A percentile compares a stretch with the other conserved stretches of the same genome.
These are phyloP conservation scores for Poecilia wingei DNA, from an alignment of 2,797 vertebrate species.

Conservation along the genomic window DNA sequence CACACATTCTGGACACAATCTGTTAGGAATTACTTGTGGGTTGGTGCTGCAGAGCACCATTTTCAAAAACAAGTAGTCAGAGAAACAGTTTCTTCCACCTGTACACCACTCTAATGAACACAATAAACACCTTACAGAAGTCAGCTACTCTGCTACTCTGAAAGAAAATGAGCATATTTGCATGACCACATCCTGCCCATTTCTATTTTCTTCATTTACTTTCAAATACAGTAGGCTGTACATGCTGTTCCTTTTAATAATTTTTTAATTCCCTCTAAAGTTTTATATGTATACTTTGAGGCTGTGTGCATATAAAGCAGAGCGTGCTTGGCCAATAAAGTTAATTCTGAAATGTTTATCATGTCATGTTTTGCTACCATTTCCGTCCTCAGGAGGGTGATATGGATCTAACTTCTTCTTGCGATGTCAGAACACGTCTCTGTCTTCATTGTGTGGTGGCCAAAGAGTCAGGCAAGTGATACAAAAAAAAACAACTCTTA, in stretches of 20 bases:
- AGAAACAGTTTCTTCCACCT: too few species aligned
- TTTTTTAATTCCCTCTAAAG: not conserved
- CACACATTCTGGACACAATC: too few species aligned
- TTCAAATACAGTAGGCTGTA: not conserved
- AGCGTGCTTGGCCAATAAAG: not conserved
- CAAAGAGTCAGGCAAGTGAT: conserved; percentile 55
- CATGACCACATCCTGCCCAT: too few species aligned
- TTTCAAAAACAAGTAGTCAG: too few species aligned
- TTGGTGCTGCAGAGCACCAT: too few species aligned
- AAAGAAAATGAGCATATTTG: too few species aligned
- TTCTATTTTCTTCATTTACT: too few species aligned
- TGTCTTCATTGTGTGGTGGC: conserved; percentile 52
- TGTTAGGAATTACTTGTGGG: too few species aligned
- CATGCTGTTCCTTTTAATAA: not conserved
- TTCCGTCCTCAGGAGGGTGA: not conserved
- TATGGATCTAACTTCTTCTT: conserved; percentile 1
- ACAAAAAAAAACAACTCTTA: conserved; percentile 46
- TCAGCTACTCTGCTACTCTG: too few species aligned
- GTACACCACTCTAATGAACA: too few species aligned
- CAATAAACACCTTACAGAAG: too few species aligned
- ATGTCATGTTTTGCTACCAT: not conserved
- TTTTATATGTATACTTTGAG: not conserved
- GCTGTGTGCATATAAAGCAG: not conserved
- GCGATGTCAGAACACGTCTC: conserved; percentile 11
- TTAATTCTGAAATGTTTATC: not conserved